These are phyloP conservation scores for Acrobasis consociella DNA, from an alignment of 2,888 invertebrate species.

Conservation along the genomic window DNA sequence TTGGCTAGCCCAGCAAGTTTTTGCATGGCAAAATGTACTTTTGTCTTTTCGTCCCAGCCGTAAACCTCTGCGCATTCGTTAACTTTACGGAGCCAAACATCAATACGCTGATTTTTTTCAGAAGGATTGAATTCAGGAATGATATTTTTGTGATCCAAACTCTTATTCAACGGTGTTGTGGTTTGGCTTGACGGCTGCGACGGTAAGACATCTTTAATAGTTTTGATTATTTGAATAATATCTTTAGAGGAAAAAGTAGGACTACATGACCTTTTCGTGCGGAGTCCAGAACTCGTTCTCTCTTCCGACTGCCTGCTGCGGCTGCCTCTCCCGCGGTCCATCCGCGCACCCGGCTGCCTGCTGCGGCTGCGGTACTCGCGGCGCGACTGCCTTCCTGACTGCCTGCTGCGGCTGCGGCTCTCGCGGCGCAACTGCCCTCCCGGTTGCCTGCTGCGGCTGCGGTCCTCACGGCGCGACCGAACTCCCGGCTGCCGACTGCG, in stretches of 20 bases:
- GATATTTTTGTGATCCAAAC: conserved; percentile 7
- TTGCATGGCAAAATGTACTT: conserved; percentile 34
- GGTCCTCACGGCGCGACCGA: too few species aligned
- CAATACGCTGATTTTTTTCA: conserved; percentile 11
- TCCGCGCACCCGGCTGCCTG: too few species aligned
- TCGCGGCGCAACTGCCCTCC: too few species aligned
- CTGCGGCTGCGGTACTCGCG: too few species aligned
- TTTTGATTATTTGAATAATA: conserved; percentile 23
- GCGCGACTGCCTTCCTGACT: too few species aligned
- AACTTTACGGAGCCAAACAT: conserved; percentile 32
- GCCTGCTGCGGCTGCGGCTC: too few species aligned
- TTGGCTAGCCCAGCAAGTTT: conserved; percentile 38
- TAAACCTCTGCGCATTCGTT: conserved; percentile 34
- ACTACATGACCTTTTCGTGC: conserved; percentile 25
- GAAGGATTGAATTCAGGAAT: conserved; percentile 7
- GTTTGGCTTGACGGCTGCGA: conserved; percentile 20
- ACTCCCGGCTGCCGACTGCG: too few species aligned
- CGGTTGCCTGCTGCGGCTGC: too few species aligned
- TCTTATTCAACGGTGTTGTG: conserved; percentile 3
- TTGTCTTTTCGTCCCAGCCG: conserved; percentile 31
- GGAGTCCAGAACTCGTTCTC: not conserved
- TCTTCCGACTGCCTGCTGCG: conserved; percentile 1
- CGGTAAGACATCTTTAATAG: conserved; percentile 24
- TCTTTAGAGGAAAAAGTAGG: conserved; percentile 27
- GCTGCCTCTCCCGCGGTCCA: not conserved